Evolutionary conservation across 2,113 vertebrate genomes (phyloP), one percentile per base, ranked within the genome.

Genomic region (Xiphophorus hellerii): DNA sequence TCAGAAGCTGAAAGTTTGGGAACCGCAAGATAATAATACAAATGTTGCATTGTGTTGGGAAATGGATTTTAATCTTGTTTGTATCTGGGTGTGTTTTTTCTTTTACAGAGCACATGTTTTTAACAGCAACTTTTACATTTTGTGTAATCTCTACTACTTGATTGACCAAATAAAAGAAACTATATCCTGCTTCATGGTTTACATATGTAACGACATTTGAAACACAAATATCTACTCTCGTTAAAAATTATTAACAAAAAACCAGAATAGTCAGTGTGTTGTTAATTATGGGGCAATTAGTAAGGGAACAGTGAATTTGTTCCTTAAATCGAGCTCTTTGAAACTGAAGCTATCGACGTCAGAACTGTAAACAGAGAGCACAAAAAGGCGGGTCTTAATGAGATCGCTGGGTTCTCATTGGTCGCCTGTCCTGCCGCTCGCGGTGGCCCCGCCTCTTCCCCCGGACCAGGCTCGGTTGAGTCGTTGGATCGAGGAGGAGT

Each of bases 401-500:
- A 9, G 0, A 37, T 42, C 0, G 0, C 1, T n/a, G 66, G 17
- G 3, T 66, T 73, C 62, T 84, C 3, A 93, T 95, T 95, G 94
- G 94, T 68, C 48, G 0, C 0, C 1, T 0, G 2, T 0, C 0
- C 4, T 84, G 37, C 87, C 93, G 78, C 31, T 97, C 93, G 77
- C 2, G 15, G 30, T 25, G 65, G 90, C 88, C 86, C 89, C 92
- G 86, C 93, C 91, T 80, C 85, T 88, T 88, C 81, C 88, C 90
- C 84, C 91, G 86, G 93, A 94, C 92, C 94, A 96, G 85, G 95
- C 93, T 96, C 92, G 95, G 95, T 95, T 95, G 95, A 93, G 95
- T 82, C 82, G 71, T 76, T 70, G 74, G 80, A 80, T 84, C 83
- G 87, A 91, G 78, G 91, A 88, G 92, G 93, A 90, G 93, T 94